A percentile compares a stretch with the other conserved stretches of the same genome.
phyloP scores from a whole-genome alignment of 2,888 invertebrate species.

The Melanotus villosus region DNA sequence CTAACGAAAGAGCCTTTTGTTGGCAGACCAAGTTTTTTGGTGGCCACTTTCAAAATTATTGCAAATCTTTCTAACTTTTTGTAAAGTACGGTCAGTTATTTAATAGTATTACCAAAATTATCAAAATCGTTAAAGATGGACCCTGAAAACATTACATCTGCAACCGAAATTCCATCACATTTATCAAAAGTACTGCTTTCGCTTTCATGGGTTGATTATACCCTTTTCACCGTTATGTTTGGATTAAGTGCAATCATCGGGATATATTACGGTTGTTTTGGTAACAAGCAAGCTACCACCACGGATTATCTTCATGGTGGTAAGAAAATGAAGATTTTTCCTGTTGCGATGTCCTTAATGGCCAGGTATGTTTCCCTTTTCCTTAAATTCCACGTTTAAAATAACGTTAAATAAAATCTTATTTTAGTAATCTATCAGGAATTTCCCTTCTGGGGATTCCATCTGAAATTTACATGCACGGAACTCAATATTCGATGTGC shows the following conservation, averaged over 20 bases:
- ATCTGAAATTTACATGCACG: conserved; percentile 79
- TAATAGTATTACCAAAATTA: no score
- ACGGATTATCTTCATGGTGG: conserved; percentile 79
- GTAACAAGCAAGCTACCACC: conserved; percentile 74
- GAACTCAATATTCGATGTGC: conserved; percentile 73
- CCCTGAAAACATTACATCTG: neutral
- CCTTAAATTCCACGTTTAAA: no score
- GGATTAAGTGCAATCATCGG: conserved; percentile 56
- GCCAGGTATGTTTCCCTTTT: conserved; percentile 71
- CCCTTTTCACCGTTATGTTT: conserved; percentile 64
- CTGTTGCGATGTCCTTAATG: conserved; percentile 79
- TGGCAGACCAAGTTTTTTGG: conserved; percentile 7
- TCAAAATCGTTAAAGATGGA: no score
- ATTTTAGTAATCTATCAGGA: conserved; percentile 79
- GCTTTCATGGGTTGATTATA: conserved; percentile 41
- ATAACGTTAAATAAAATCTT: no score
- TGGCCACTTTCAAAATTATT: neutral
- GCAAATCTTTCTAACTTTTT: neutral
- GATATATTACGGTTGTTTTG: conserved; percentile 69
- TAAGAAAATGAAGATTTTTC: conserved; percentile 79
- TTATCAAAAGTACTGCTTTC: neutral
- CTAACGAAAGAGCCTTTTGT: neutral
- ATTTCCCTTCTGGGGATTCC: conserved; percentile 80
- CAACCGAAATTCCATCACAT: neutral
- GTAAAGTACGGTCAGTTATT: no score